These are phyloP conservation scores for Phenacoccus solenopsis DNA, from an alignment of 1,140 invertebrate genomes.

Conservation along the genomic window DNA sequence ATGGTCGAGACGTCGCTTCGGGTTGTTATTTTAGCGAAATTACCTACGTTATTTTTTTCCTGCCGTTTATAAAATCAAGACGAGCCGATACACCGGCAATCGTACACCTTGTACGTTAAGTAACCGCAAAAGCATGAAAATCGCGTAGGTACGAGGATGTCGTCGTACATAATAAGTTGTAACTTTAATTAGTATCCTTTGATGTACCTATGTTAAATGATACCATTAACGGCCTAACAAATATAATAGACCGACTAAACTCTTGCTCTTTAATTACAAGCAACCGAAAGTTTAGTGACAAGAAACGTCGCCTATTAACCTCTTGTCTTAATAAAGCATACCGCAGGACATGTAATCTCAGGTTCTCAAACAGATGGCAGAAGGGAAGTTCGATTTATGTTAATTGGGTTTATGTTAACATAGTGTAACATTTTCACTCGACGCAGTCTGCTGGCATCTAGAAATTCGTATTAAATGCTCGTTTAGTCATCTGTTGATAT, in stretches of 20 bases:
- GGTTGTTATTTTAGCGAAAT: no score
- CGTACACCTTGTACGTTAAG: no score
- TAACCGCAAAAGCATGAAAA: no score
- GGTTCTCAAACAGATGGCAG: not conserved
- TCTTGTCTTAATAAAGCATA: slow-evolving; percentile 3
- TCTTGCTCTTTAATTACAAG: not conserved
- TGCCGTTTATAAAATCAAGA: not conserved
- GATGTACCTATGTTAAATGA: slow-evolving; percentile 2
- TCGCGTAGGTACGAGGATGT: not conserved
- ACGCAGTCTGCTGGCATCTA: not conserved
- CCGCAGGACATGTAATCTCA: slow-evolving; percentile 15
- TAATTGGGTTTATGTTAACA: slow-evolving; percentile 14
- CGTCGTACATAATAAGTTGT: not conserved
- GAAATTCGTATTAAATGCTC: slow-evolving; percentile 14
- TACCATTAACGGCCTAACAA: not conserved
- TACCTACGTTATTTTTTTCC: not conserved
- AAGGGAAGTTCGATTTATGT: slow-evolving; percentile 12
- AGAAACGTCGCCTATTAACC: not conserved
- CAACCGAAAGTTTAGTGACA: not conserved
- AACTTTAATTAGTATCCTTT: not conserved
- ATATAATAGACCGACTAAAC: not conserved
- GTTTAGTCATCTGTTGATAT: slow-evolving; percentile 15
- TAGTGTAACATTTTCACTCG: not conserved
- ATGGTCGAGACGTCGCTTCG: no score
- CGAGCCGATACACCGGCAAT: no score